These are phyloP conservation scores for Lingula anatina DNA, from an alignment of 2,888 invertebrate species.

Conservation along the genomic window DNA sequence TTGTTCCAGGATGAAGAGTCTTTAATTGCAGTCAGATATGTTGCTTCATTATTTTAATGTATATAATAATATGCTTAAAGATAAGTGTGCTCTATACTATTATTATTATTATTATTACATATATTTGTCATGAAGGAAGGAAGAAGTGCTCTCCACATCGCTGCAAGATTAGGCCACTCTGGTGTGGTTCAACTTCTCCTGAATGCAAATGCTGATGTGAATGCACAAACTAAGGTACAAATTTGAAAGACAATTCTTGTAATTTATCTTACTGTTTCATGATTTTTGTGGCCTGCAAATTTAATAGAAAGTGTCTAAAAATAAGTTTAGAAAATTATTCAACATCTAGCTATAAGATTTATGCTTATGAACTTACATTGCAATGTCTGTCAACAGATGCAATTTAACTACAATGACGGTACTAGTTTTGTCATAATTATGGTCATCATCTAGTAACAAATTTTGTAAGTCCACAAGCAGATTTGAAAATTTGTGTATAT, in stretches of 20 bases:
- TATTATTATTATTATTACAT: background rate
- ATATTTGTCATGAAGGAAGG: slow-evolving; percentile 12
- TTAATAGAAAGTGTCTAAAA: background rate
- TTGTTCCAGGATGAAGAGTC: too few species aligned
- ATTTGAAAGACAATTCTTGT: background rate
- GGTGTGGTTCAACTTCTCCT: slow-evolving; percentile 18
- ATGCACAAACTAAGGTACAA: slow-evolving; percentile 17
- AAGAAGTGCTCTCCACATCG: slow-evolving; percentile 24
- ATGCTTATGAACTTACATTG: too few species aligned
- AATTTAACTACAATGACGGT: too few species aligned
- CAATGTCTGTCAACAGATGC: too few species aligned
- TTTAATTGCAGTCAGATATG: too few species aligned
- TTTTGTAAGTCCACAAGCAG: too few species aligned
- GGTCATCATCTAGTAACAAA: too few species aligned
- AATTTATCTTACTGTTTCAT: background rate
- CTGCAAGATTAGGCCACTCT: slow-evolving; percentile 20
- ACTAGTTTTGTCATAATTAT: too few species aligned
- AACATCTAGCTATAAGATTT: background rate
- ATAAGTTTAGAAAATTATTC: background rate
- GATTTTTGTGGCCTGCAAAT: background rate
- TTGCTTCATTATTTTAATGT: too few species aligned
- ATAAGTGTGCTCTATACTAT: too few species aligned
- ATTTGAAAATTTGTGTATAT: too few species aligned
- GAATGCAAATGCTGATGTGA: slow-evolving; percentile 16
- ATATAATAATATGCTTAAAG: too few species aligned